These are phyloP conservation scores for Rhyacophila evoluta DNA, from an alignment of 2,888 invertebrate species.

Conservation along the genomic window DNA sequence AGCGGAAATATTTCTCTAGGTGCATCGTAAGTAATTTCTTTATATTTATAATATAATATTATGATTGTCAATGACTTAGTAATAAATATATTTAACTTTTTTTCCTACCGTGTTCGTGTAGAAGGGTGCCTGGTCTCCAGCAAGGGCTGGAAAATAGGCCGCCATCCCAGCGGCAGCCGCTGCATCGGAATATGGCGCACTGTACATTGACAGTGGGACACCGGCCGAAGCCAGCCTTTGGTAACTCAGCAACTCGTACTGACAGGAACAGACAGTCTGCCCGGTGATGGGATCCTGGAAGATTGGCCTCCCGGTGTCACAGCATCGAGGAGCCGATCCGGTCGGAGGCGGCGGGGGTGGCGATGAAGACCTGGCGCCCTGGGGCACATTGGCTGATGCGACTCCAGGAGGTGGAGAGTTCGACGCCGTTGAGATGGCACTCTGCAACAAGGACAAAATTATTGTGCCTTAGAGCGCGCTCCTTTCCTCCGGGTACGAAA, in stretches of 20 bases:
- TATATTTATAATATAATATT: too few species aligned
- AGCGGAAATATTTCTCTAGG: too few species aligned
- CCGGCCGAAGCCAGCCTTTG: slow-evolving; percentile 80
- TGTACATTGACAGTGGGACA: slow-evolving; percentile 85
- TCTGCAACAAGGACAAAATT: slow-evolving; percentile 65
- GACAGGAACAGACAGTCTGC: slow-evolving; percentile 90
- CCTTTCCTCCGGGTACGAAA: slow-evolving; percentile 6
- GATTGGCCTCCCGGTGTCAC: slow-evolving; percentile 92
- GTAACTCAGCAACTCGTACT: slow-evolving; percentile 89
- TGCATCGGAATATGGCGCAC: slow-evolving; percentile 80
- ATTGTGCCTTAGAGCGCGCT: slow-evolving; percentile 45
- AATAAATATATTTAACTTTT: too few species aligned
- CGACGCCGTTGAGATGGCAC: slow-evolving; percentile 78
- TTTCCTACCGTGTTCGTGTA: slow-evolving; percentile 85
- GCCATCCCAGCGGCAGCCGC: slow-evolving; percentile 83
- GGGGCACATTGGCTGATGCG: slow-evolving; percentile 71
- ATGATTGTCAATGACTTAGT: not conserved
- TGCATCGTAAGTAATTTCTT: too few species aligned
- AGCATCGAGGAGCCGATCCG: slow-evolving; percentile 75
- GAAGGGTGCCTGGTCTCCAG: slow-evolving; percentile 88
- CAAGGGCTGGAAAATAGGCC: slow-evolving; percentile 86
- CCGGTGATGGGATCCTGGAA: slow-evolving; percentile 92
- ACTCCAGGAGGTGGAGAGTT: slow-evolving; percentile 76
- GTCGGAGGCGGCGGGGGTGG: slow-evolving; percentile 67
- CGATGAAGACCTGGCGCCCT: slow-evolving; percentile 69